Evolutionary conservation across 2,888 invertebrate genomes (phyloP), one percentile per base, ranked within the genome.

Genomic region (Clostera curtula): DNA sequence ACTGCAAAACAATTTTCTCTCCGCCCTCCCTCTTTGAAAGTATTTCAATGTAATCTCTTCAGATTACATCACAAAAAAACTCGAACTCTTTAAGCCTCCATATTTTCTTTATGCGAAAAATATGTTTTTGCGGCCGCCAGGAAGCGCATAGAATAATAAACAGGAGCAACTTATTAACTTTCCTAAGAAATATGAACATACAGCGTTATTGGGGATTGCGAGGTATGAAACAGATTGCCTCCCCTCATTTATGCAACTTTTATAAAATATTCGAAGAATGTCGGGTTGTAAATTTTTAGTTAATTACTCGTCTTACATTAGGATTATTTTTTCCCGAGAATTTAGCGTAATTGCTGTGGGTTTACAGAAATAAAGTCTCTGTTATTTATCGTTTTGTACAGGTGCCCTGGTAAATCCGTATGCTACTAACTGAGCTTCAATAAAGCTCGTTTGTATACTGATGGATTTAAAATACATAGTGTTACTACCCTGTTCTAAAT

Each of bases 21-120:
- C 44, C 51, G 35, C 45, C 43, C 44, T 55, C 54, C 62, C 64
- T 63, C 55, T 64, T 51, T 56, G 44, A 63, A 73, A 71, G 65
- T 68, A 67, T 72, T 73, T 66, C 57, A 64, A 62, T 59, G 69
- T 76, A 76, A 80, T 77, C 73, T 71, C 59, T 62, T 61, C 61
- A 72, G 72, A 75, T 74, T 71, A 69, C 67, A 67, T 60, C 54
- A 54, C 48, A 61, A 64, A 71, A n/a, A 72, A 74, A 64, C 58
- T 59, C 56, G 55, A 76, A 72, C 62, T 69, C 63, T 68, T 74
- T 68, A 68, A 75, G 66, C 60, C 59, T 56, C 57, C 58, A 64
- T 67, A 67, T 70, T 75, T 75, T 67, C 63, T 71, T 73, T 71
- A 64, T 61, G 65, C 57, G 60, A 58, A 65, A 70, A 74, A 68